phyloP scores from a whole-genome alignment of 2,113 vertebrate genomes.

The Callopanchax toddi region DNA sequence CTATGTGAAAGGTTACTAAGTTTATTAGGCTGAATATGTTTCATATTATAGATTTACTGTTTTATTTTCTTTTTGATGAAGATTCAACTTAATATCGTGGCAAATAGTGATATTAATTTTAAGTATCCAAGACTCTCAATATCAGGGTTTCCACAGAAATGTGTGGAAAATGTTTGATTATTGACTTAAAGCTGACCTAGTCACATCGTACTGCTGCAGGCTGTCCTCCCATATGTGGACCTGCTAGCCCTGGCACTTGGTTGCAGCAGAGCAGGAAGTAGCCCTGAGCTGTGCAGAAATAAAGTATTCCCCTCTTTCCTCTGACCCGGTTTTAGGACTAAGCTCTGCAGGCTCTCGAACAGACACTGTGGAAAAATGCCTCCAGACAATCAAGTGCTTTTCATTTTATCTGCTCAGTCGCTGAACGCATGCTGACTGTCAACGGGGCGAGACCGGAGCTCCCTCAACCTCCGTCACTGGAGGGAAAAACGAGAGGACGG shows the following conservation, averaged over 20 bases:
- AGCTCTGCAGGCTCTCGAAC: conserved; percentile 44
- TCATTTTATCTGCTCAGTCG: conserved; percentile 48
- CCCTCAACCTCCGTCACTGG: conserved; percentile 11
- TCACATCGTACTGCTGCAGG: neutral
- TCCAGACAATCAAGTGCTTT: conserved; percentile 55
- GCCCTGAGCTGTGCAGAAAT: conserved; percentile 47
- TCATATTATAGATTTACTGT: too few relatives aligned
- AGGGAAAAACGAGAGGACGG: conserved; percentile 16
- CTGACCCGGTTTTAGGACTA: conserved; percentile 59
- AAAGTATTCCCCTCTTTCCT: conserved; percentile 34
- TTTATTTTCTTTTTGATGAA: too few relatives aligned
- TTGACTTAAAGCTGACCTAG: too few relatives aligned
- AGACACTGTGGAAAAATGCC: conserved; percentile 60
- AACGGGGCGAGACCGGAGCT: conserved; percentile 14
- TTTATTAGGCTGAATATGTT: too few relatives aligned
- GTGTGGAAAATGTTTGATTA: too few relatives aligned
- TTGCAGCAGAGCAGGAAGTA: conserved; percentile 19
- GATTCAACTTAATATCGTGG: too few relatives aligned
- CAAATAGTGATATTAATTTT: too few relatives aligned
- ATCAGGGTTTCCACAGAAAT: too few relatives aligned
- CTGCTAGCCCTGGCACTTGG: conserved; percentile 15
- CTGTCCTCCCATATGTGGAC: conserved; percentile 29
- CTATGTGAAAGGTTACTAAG: too few relatives aligned
- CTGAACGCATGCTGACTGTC: conserved; percentile 27
- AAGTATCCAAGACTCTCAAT: too few relatives aligned